Evolutionary conservation across 2,113 vertebrate species (phyloP), one percentile per base, ranked within the genome.

Genomic region (Lontra canadensis): DNA sequence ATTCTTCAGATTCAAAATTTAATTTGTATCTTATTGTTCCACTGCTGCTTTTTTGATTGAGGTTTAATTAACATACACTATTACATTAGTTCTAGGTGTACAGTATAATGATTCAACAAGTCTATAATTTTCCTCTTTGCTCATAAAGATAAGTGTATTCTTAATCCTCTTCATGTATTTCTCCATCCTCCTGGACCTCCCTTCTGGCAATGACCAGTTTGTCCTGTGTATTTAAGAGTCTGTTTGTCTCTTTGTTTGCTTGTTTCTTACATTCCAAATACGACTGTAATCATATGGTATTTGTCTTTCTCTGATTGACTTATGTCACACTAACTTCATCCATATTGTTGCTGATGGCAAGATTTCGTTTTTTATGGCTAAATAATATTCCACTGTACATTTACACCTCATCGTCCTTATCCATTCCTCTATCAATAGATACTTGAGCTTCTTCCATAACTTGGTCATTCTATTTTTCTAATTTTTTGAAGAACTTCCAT

Each of bases 11-110:
- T 98, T 99, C 99, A 49, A 98, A 96, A 73, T 99, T 99, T 90
- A 99, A 98, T 83, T 98, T 99, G 31, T 99, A 97, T 96, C 99
- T 99, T 18, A 99, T 99, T 99, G 99, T 97, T 99, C 99, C 99
- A 99, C 94, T 1, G 99, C 99, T 98, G 99, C 99, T 57, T 99
- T 76, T 76, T 76, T 44, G 52, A 44, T 17, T 44, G 39, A 76
- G 26, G 42, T 76, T 29, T 44, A 44, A 76, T 44, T 76, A 44
- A 7, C 39, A 29, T 76, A 4, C 25, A 76, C 39, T 76, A 42
- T 44, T 76, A 29, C 44, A 42, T 42, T 42, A 74, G 36, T 74
- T 74, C 25, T 39, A 74, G 12, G 71, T 42, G 21, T 42, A 42
- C 23, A 74, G 36, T 42, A 74, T 74, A 74, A 13, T 13, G 6